Conservation (phyloP, 2,888 invertebrate species). For the Ormyrus nitidulus region DNA sequence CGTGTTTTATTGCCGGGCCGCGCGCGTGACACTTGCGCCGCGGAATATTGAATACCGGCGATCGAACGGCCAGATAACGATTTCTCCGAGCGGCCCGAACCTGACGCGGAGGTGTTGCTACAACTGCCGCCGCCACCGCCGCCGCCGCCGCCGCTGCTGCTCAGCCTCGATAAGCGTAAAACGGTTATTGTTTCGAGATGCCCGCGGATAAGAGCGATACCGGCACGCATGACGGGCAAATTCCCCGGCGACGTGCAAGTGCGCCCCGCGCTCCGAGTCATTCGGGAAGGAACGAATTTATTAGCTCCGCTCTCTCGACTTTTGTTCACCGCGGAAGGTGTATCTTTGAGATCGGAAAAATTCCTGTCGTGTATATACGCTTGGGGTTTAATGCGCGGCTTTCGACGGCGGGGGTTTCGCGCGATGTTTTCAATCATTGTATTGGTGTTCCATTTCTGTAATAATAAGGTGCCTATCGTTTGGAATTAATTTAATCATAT, state of each 20-base stretch:
- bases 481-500: no score
- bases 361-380: neutral
- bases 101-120: no score
- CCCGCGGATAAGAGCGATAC: neutral
- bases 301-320: slow-evolving; percentile 23
- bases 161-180: no score
- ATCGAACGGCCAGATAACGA: no score
- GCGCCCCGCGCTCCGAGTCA: neutral
- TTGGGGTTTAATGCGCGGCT: no score
- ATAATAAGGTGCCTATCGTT: no score
- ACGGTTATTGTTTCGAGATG: slow-evolving; percentile 22
- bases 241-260: slow-evolving; percentile 12
- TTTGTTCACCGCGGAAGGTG: neutral
- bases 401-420: no score
- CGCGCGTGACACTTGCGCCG: slow-evolving; percentile 25
- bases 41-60: slow-evolving; percentile 45
- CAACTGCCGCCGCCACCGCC: no score
- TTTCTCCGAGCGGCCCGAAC: no score
- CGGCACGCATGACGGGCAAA: neutral
- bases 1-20: slow-evolving; percentile 42
- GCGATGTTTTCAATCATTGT: no score
- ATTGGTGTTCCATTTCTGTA: no score
- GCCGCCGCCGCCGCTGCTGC: no score
- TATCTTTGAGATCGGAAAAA: slow-evolving; percentile 41
- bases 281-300: slow-evolving; percentile 39